Conservation (phyloP, 2,797 vertebrate species). For the Diglossa cyanea region DNA sequence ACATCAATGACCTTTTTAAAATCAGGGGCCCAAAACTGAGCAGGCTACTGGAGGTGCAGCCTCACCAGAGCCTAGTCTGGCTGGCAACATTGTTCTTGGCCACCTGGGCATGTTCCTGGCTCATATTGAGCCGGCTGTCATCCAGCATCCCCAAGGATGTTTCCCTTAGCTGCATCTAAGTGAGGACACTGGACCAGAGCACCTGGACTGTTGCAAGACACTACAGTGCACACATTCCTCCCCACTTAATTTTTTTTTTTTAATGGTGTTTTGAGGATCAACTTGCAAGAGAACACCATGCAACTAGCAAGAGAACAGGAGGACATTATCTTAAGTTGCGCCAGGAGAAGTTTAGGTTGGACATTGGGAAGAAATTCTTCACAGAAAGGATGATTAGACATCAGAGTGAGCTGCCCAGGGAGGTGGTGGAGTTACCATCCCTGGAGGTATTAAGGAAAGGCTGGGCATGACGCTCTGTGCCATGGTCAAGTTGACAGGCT, state of each 20-base stretch:
- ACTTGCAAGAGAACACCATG: fast-evolving
- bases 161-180: neutral
- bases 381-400: neutral
- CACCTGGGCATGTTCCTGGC: neutral
- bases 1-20: neutral
- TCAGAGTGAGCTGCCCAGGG: neutral
- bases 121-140: fast-evolving
- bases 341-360: neutral
- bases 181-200: neutral
- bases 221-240: neutral
- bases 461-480: neutral
- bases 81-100: neutral
- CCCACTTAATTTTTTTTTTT: too few relatives aligned
- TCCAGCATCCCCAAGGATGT: neutral
- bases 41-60: neutral
- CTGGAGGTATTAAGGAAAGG: neutral
- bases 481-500: neutral
- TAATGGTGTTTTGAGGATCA: neutral
- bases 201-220: fast-evolving
- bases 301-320: neutral
- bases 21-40: neutral
- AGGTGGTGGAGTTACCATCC: neutral
- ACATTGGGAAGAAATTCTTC: neutral
- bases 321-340: fast-evolving
- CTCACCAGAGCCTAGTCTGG: neutral